Base-by-base conservation (phyloP, 2,888 invertebrate genomes). In the Neoitamus cyanurus region DNA sequence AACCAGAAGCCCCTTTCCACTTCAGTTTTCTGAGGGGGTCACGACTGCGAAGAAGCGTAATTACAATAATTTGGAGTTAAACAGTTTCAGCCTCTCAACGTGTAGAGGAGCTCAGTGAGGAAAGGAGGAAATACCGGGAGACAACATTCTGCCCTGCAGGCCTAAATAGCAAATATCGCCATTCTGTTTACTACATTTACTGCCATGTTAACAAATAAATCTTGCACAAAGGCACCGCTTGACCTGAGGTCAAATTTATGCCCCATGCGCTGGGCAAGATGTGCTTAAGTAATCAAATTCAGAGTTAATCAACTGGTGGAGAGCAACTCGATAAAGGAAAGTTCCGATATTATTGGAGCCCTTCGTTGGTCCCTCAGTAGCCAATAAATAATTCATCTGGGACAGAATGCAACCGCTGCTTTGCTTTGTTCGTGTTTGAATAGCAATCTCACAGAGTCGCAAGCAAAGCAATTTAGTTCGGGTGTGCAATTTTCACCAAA, bases 21-120 rank as follows among this genome's bases (percentile, higher is more conserved):
- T 2, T 15, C 15, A 9, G 9, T 7, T 48, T 31, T 25, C 34
- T 28, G 30, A 34, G 30, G 9, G 13, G 48, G 31, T 58, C 58
- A 78, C 58, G 25, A 28, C 20, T 25, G 78, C 48, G 13, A 48
- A 31, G 78, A 20, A 48, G 6, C 28, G 78, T 48, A 78, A 78
- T 78, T 78, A 78, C 58, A 48, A 48, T 58, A 58, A 78, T 48
- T 58, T 58, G 78, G 48, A 28, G 58, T 58, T 75, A 75, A 75
- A 36, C 73, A 73, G 37, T 36, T 37, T 15, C 34, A 15, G 36
- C 13, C n/a, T 5, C 31, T 13, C n/a, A 6, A 31, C 31, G 28
- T 34, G 31, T 11, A 15, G 34, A 36, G 20, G n/a, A 3, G 13
- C 36, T 20, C 7, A 73, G 7, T 34, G 3, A 31, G 20, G 1